phyloP scores from a whole-genome alignment of 2,888 invertebrate genomes.

The Aquatica leii region DNA sequence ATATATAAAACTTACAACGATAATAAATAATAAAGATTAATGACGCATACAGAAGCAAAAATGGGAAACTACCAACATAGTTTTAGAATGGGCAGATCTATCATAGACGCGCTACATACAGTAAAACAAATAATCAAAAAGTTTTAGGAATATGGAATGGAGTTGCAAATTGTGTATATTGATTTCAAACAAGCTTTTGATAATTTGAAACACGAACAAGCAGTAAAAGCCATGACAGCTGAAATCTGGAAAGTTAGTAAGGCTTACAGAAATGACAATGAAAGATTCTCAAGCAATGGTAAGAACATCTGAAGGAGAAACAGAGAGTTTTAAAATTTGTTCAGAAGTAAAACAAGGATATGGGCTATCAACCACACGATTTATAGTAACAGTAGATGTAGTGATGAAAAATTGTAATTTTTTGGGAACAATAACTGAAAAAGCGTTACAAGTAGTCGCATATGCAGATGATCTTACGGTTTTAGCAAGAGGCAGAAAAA shows the following conservation, averaged over 20 bases:
- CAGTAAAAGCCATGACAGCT: conserved; percentile 17
- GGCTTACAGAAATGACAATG: conserved; percentile 7
- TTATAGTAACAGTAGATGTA: neutral
- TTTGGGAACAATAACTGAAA: neutral
- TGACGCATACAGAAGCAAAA: conserved; percentile 7
- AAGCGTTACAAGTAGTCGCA: neutral
- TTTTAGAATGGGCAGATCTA: conserved; percentile 8
- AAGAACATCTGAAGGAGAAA: neutral
- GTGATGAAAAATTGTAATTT: neutral
- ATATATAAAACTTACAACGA: conserved; percentile 10
- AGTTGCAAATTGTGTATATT: conserved; percentile 11
- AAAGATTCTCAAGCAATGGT: neutral
- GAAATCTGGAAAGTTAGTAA: conserved; percentile 9
- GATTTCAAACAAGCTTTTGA: conserved; percentile 19
- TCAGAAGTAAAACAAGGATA: conserved; percentile 12
- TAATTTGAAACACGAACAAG: conserved; percentile 11
- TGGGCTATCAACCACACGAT: conserved; percentile 8
- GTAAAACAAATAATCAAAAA: conserved; percentile 15
- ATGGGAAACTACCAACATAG: conserved; percentile 14
- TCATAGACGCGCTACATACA: conserved; percentile 10
- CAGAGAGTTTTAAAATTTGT: neutral
- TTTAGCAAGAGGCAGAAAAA: too few relatives aligned
- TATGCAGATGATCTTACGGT: too few relatives aligned
- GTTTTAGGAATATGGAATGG: conserved; percentile 8
- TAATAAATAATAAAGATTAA: conserved; percentile 17